Evolutionary conservation across 1,140 invertebrate species (phyloP).

Genomic region (Diuraphis noxia): DNA sequence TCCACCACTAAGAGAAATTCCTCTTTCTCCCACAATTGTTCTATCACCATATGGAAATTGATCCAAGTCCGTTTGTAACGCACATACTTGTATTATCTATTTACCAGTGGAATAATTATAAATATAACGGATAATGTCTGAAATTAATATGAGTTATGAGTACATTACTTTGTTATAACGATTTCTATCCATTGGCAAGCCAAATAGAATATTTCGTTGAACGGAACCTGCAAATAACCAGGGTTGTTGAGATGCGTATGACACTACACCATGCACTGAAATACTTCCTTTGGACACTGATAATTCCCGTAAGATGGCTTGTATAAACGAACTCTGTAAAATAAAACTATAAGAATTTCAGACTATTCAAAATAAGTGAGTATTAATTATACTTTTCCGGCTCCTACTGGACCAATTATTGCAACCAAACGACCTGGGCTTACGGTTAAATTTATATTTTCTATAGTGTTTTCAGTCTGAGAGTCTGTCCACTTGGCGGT

Average conservation of each 20-base stretch:
- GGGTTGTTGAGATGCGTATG: conserved; percentile 89
- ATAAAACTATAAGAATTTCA: not conserved
- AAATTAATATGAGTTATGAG: no score
- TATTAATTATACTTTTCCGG: conserved; percentile 70
- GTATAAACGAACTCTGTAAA: conserved; percentile 69
- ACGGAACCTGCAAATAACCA: conserved; percentile 83
- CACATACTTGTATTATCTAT: conserved; percentile 64
- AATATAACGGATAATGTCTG: not conserved
- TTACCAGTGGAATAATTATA: not conserved
- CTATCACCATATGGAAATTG: conserved; percentile 73
- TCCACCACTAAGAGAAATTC: conserved; percentile 79
- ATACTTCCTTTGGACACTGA: conserved; percentile 70
- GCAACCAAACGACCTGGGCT: conserved; percentile 71
- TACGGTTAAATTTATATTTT: conserved; percentile 68
- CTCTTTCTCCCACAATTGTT: conserved; percentile 87
- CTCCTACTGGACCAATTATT: conserved; percentile 80
- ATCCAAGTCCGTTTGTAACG: conserved; percentile 76
- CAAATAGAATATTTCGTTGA: conserved; percentile 89
- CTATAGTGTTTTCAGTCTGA: conserved; percentile 66
- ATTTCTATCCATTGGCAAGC: conserved; percentile 71
- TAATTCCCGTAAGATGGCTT: conserved; percentile 79
- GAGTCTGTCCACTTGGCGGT: conserved; percentile 67
- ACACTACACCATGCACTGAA: conserved; percentile 74
- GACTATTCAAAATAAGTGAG: not conserved
- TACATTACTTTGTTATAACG: conserved; percentile 71